Evolutionary conservation across 1,140 invertebrate species (phyloP).

Genomic region (Propsilocerus akamusi): DNA sequence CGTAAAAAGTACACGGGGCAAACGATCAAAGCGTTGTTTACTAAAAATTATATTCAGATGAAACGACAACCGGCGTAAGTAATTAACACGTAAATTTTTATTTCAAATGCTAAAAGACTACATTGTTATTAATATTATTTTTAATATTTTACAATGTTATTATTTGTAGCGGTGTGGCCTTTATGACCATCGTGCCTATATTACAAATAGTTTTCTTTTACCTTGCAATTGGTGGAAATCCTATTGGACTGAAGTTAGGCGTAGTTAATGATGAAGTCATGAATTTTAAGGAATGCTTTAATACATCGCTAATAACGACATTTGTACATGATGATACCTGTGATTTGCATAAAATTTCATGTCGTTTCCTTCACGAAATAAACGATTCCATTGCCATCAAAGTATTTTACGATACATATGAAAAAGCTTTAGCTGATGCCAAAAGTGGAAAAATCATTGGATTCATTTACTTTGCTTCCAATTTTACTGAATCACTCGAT

Average conservation of each 20-base stretch:
- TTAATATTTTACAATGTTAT: slow-evolving; percentile 7
- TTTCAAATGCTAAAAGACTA: no score
- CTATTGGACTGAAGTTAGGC: slow-evolving; percentile 45
- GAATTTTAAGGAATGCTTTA: slow-evolving; percentile 17
- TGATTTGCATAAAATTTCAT: slow-evolving; percentile 33
- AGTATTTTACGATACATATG: slow-evolving; percentile 28
- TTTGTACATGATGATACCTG: slow-evolving; percentile 22
- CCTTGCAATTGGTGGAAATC: slow-evolving; percentile 58
- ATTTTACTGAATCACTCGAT: slow-evolving; percentile 51
- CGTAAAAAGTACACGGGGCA: background rate
- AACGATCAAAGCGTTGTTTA: slow-evolving; percentile 18
- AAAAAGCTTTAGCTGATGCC: slow-evolving; percentile 38
- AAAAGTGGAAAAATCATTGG: slow-evolving; percentile 42
- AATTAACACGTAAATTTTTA: background rate
- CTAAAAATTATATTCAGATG: slow-evolving; percentile 44
- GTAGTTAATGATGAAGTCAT: slow-evolving; percentile 55
- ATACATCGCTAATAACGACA: slow-evolving; percentile 15
- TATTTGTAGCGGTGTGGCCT: slow-evolving; percentile 47
- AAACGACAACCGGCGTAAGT: slow-evolving; percentile 43
- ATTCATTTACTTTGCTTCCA: slow-evolving; percentile 45
- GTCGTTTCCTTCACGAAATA: slow-evolving; percentile 30
- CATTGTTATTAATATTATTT: no score
- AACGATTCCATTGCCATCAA: background rate
- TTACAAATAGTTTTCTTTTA: slow-evolving; percentile 66
- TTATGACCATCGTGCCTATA: slow-evolving; percentile 63